Evolutionary conservation across 2,113 vertebrate species (phyloP), one percentile per base, ranked within the genome.

Genomic region (Paramisgurnus dabryanus): DNA sequence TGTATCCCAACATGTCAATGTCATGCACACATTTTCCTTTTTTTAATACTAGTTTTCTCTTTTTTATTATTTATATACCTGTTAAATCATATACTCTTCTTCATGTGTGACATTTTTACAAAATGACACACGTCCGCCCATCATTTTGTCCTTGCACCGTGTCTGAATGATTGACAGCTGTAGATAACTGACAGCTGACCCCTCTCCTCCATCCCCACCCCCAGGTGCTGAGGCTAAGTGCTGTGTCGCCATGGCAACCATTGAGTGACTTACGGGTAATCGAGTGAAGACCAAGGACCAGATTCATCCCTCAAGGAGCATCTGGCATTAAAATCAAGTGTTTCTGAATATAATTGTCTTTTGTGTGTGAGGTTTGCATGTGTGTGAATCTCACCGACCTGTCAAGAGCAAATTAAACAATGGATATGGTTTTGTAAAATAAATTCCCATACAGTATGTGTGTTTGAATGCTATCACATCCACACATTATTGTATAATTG

Each of bases 241-340:
- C 55, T 80, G 6, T 89, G 90, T 91, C 89, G 89, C 87, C 83
- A 55, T 85, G 80, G 85, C 87, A 86, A 89, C 84, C 86, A 71
- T 79, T 70, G 80, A 87, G 80, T 82, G 15, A 82, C 87, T 89
- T 87, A 87, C 88, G 88, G 86, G 89, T 65, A 91, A 92, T 87
- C 70, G 84, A 89, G 86, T 90, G 86, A 90, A 87, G 89, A 90
- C 87, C 88, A 88, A 87, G 90, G 82, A 89, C 83, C 79, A 87
- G 87, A 86, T 83, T 85, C 50, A 10, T 55, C 87, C 90, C 89
- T 85, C 67, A 85, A 89, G 90, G 85, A 87, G 81, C n/a, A 8
- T 74, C 70, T 90, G 91, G 86, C 90, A 92, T 92, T 92, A 89
- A 89, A 89, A 84, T 67, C 73, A 67, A 73, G 79, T 83, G 64